A percentile compares a stretch with the other conserved stretches of the same genome.
phyloP scores from a whole-genome alignment of 2,797 vertebrate species.

The Babyrousa celebensis region DNA sequence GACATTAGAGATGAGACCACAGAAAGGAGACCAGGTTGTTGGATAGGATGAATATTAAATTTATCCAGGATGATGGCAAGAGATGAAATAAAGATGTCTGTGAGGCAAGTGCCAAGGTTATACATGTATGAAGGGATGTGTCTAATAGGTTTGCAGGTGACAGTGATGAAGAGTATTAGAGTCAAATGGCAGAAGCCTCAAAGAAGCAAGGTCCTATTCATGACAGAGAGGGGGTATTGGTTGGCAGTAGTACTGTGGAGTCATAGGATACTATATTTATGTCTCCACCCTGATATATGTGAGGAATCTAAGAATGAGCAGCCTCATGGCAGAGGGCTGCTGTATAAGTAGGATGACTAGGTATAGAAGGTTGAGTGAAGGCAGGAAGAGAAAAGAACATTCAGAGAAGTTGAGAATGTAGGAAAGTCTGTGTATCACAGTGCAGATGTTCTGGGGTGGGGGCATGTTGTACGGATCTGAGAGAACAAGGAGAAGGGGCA shows the following conservation, averaged over 20 bases:
- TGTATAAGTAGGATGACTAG: neutral
- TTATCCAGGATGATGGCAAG: neutral
- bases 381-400: neutral
- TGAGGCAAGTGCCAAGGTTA: slow-evolving; percentile 25
- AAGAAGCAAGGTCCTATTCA: neutral
- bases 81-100: slow-evolving; percentile 24
- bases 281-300: neutral
- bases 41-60: neutral
- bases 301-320: slow-evolving; percentile 14
- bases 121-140: neutral
- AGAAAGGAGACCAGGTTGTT: neutral
- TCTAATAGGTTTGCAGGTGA: neutral
- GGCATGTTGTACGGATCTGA: slow-evolving; percentile 8
- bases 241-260: neutral
- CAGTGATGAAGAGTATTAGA: neutral
- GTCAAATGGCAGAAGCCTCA: neutral
- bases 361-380: neutral
- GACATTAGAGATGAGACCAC: neutral
- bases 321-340: neutral
- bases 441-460: neutral
- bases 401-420: slow-evolving; percentile 11
- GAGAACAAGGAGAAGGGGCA: neutral
- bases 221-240: neutral
- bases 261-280: neutral
- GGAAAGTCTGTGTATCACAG: neutral